Evolutionary conservation across 2,797 vertebrate genomes (phyloP), one percentile per base, ranked within the genome.

Genomic region (Antrozous pallidus): DNA sequence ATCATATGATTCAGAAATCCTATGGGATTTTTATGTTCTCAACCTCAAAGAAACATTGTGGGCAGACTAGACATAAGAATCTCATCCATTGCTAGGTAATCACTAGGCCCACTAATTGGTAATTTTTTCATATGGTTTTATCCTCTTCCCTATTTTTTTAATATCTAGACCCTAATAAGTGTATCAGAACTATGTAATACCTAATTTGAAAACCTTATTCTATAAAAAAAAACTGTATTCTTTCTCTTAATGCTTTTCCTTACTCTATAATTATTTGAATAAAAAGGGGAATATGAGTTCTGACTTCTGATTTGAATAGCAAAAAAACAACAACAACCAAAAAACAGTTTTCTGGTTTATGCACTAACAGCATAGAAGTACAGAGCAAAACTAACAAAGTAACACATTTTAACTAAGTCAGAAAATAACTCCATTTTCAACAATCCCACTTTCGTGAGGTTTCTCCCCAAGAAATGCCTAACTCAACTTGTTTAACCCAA

Each of bases 61-160:
- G 81, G 58, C 38, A 90, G 88, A 83, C 13, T 67, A 61, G 82
- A 88, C 94, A 92, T 47, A 88, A 70, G 74, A 67, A 70, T 92
- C 45, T 69, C 79, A 74, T 61, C 38, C 36, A 83, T 73, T 90
- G 12, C 80, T 84, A 88, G 31, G 54, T 77, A 92, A 92, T 95
- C 42, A 86, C 20, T 42, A 84, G 49, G 36, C 49, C 65, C 20
- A 79, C 26, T 11, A 58, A 26, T 45, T 90, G 24, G 28, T 94
- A 54, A 86, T 88, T 95, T 94, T 93, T 73, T 92, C 67, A 70
- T 73, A n/a, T 90, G 85, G 40, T 90, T 38, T 24, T 31, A 58
- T 63, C 56, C 36, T 77, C 54, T 94, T 86, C 54, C 49, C 45
- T 77, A 38, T 36, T 67, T 65, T n/a, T 17, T n/a, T 3, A 67